Evolutionary conservation across 2,797 vertebrate genomes (phyloP).

Genomic region (Macroramphosus scolopax): DNA sequence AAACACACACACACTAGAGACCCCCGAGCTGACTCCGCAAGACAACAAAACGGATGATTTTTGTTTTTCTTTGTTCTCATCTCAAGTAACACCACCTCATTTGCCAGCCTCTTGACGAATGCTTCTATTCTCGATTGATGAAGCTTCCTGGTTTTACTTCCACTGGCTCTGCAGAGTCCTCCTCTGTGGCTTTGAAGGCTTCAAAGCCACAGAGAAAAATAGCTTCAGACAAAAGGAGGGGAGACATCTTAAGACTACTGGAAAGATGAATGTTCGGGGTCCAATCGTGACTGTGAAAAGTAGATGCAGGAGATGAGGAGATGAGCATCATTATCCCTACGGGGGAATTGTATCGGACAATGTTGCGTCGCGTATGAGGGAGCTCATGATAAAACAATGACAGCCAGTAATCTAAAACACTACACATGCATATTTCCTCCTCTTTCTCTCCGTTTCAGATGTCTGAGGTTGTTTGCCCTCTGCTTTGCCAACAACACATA

Average conservation of each 20-base stretch:
- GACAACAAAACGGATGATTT: slow-evolving; percentile 61
- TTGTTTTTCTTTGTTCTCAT: slow-evolving; percentile 26
- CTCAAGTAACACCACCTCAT: slow-evolving; percentile 49
- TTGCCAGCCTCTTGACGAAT: slow-evolving; percentile 23
- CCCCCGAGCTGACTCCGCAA: slow-evolving; percentile 48
- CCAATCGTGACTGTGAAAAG: slow-evolving; percentile 47
- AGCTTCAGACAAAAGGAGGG: slow-evolving; percentile 9
- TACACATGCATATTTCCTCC: slow-evolving; percentile 60
- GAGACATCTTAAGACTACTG: slow-evolving; percentile 9
- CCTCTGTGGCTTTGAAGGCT: slow-evolving; percentile 46
- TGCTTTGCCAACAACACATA: slow-evolving; percentile 70
- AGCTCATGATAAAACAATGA: slow-evolving; percentile 55
- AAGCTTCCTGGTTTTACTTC: slow-evolving; percentile 49
- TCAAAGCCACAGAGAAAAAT: slow-evolving; percentile 44
- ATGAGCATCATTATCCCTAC: slow-evolving; percentile 31
- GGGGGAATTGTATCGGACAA: slow-evolving; percentile 40
- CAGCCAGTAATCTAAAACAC: slow-evolving; percentile 67
- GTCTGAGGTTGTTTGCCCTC: slow-evolving; percentile 71
- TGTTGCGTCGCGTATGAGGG: slow-evolving; percentile 19
- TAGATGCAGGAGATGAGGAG: no score
- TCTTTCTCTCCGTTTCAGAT: slow-evolving; percentile 63
- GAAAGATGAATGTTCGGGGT: slow-evolving; percentile 42
- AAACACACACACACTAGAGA: no score
- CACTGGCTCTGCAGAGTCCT: slow-evolving; percentile 34
- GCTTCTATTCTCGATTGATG: slow-evolving; percentile 26